Evolutionary conservation across 2,888 invertebrate genomes (phyloP), one percentile per base, ranked within the genome.

Genomic region (Archips xylosteana): DNA sequence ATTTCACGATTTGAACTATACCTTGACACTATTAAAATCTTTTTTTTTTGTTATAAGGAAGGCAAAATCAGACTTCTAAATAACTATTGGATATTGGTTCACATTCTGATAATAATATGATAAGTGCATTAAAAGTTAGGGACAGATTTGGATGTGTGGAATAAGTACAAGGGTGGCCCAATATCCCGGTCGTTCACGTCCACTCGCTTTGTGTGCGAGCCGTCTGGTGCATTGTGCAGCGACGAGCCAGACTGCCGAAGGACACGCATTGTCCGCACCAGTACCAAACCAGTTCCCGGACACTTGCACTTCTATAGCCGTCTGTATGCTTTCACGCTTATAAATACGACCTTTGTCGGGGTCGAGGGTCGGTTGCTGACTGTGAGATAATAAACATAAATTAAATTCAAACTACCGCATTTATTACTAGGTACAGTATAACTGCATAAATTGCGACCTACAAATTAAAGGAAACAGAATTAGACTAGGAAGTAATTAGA

Each of bases 241-340:
- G 89, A 87, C 87, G 88, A 85, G 85, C 83, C 86, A 87, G 87
- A 86, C 86, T 83, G 83, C 32, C 81, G 87, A 89, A 91, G 91
- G 90, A 86, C 90, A 82, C 78, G 84, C 84, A 84, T 89, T 89
- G 89, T 89, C 81, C 83, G 80, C 79, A 78, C 77, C 76, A 76
- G 80, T 77, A 82, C 78, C 81, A 84, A 91, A 92, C 92, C 89
- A 87, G 92, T 91, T 89, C 81, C 78, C 77, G 74, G 85, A 85
- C 88, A 90, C 91, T 91, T 91, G 90, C 89, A 88, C 88, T 90
- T 83, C 85, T 84, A 83, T 84, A 79, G 82, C 81, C 80, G 82
- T 80, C 83, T 77, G 66, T 74, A 84, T 80, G 82, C 85, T 89
- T 87, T 87, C 85, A 83, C 80, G 80, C 79, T 82, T 76, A 81